These are phyloP conservation scores for Trachymyrmex septentrionalis DNA, from an alignment of 1,140 invertebrate species.

Conservation along the genomic window DNA sequence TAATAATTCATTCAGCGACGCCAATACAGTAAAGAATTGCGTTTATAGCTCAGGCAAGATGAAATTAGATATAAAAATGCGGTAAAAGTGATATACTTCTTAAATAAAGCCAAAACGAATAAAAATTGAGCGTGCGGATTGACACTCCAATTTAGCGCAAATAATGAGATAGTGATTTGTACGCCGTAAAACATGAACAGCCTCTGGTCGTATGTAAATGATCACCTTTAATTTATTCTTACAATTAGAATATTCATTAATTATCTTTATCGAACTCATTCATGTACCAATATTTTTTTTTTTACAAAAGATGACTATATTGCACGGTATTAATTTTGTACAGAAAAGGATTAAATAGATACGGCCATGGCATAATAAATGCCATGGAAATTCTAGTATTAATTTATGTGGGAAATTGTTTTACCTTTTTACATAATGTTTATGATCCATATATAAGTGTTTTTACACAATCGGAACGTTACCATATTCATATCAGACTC, in stretches of 20 bases:
- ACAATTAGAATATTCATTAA: constrained; percentile 34
- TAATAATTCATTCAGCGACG: constrained; percentile 45
- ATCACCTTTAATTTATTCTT: constrained; percentile 31
- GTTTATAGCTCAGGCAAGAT: constrained; percentile 24
- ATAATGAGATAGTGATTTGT: constrained; percentile 52
- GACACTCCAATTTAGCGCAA: constrained; percentile 49
- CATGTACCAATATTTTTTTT: background rate
- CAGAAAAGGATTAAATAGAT: background rate
- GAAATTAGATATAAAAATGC: constrained; percentile 21
- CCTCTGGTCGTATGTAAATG: constrained; percentile 27
- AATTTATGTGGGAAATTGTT: constrained; percentile 32
- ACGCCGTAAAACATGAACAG: constrained; percentile 11
- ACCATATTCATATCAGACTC: background rate
- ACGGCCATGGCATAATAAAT: constrained; percentile 7
- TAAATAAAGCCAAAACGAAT: background rate
- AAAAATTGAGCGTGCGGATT: background rate
- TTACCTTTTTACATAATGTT: constrained; percentile 10
- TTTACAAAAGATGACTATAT: background rate
- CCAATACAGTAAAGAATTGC: background rate
- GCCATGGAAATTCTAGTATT: background rate
- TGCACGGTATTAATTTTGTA: background rate
- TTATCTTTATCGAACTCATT: constrained; percentile 16
- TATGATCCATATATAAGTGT: background rate
- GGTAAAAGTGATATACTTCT: background rate
- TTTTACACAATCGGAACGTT: constrained; percentile 19